Evolutionary conservation across 2,888 invertebrate genomes (phyloP).

Genomic region (Epirrita christyi): DNA sequence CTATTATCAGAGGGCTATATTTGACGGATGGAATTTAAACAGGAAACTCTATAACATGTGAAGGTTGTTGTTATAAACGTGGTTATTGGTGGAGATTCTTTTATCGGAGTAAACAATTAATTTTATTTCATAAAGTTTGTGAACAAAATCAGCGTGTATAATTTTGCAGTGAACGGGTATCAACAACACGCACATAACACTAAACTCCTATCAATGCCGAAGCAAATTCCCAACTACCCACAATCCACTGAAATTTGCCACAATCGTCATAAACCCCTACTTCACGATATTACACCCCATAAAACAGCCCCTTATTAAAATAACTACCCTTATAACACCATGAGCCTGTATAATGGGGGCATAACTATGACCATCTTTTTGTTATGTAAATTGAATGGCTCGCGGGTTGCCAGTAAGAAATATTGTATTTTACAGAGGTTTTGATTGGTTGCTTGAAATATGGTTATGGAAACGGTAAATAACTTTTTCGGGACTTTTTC

Average conservation of each 20-base stretch:
- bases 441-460: slow-evolving; percentile 16
- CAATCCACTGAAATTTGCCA: slow-evolving; percentile 31
- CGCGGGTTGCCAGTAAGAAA: slow-evolving; percentile 24
- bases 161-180: too few species aligned
- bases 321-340: slow-evolving; percentile 35
- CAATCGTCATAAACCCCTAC: slow-evolving; percentile 36
- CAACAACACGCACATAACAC: slow-evolving; percentile 6
- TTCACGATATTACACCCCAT: slow-evolving; percentile 37
- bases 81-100: too few species aligned
- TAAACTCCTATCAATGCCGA: slow-evolving; percentile 18
- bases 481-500: neutral
- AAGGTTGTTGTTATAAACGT: too few species aligned
- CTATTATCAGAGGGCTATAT: too few species aligned
- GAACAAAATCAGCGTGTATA: too few species aligned
- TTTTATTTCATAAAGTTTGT: too few species aligned
- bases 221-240: slow-evolving; percentile 14
- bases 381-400: slow-evolving; percentile 53
- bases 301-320: slow-evolving; percentile 40
- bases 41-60: too few species aligned
- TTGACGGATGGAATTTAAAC: too few species aligned
- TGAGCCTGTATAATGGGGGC: slow-evolving; percentile 31
- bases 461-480: slow-evolving; percentile 4
- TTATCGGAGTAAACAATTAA: too few species aligned
- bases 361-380: slow-evolving; percentile 48
- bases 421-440: slow-evolving; percentile 8